These are phyloP conservation scores for Ceraclea dissimilis DNA, from an alignment of 2,888 invertebrate genomes.

Conservation along the genomic window DNA sequence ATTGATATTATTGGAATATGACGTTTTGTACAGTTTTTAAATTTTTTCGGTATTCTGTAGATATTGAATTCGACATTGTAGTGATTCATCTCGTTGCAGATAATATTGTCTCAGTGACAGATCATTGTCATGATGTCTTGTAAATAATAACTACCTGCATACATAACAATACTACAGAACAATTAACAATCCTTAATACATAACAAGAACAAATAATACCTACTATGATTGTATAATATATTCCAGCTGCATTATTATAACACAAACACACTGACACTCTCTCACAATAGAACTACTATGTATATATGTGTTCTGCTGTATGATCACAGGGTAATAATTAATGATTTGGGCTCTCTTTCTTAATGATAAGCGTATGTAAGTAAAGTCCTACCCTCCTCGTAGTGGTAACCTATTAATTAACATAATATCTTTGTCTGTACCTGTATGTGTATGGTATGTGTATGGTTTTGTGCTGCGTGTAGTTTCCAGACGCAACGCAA, in stretches of 20 bases:
- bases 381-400: background rate
- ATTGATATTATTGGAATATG: background rate
- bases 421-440: background rate
- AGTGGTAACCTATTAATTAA: background rate
- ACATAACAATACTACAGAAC: no score
- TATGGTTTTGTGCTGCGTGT: conserved; percentile 34
- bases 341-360: conserved; percentile 23
- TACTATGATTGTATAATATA: no score
- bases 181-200: no score
- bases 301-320: no score
- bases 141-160: no score
- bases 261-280: no score
- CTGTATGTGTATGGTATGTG: conserved; percentile 29
- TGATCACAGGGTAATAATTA: no score
- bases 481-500: conserved; percentile 83
- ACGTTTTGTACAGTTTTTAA: background rate
- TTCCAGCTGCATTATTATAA: no score
- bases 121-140: background rate
- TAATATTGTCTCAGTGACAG: background rate
- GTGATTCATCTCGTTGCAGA: background rate
- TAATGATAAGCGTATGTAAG: conserved; percentile 11
- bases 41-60: background rate
- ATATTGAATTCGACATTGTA: background rate
- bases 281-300: no score
- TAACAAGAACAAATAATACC: no score